Percentiles rank a stretch among this genome's conserved stretches.
Evolutionary conservation across 2,113 vertebrate species (phyloP).

Genomic region (Anas platyrhynchos): DNA sequence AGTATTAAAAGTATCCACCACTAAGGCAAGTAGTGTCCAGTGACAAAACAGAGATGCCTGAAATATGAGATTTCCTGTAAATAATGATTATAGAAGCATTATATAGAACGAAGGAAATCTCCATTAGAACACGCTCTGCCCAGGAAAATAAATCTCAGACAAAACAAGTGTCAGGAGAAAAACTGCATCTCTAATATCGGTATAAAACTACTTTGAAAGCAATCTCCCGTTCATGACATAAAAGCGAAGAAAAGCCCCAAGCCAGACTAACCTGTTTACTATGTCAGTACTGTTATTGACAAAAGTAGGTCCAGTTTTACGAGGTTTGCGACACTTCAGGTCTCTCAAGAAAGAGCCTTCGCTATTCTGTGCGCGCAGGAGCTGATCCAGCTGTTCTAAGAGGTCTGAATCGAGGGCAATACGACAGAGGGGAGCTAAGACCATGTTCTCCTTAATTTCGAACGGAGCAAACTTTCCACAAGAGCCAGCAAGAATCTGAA

Average conservation of each 20-base stretch:
- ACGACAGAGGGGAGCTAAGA: constrained; percentile 86
- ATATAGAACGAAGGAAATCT: not conserved
- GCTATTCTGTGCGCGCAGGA: constrained; percentile 74
- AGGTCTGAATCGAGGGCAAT: constrained; percentile 79
- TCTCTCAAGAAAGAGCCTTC: constrained; percentile 80
- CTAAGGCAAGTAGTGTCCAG: not conserved
- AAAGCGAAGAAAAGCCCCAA: accelerated
- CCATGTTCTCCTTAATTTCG: constrained; percentile 96
- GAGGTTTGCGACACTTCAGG: constrained; percentile 80
- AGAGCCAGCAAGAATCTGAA: constrained; percentile 90
- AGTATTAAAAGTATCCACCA: too few relatives aligned
- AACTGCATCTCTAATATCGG: accelerated
- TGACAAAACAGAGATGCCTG: not conserved
- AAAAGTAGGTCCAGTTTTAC: constrained; percentile 81
- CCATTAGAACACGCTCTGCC: not conserved
- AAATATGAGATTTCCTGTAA: not conserved
- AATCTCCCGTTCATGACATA: accelerated
- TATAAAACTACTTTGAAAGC: not conserved
- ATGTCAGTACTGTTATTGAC: not conserved
- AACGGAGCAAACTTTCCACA: constrained; percentile 98
- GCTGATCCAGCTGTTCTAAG: constrained; percentile 84
- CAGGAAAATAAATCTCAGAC: accelerated
- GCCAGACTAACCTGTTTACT: constrained; percentile 68
- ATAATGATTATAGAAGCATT: not conserved
- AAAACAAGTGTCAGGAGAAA: not conserved